Percentiles rank a stretch among this genome's conserved stretches.
Conservation (phyloP, 2,797 vertebrate species). For the Tenualosa thibaudeaui region DNA sequence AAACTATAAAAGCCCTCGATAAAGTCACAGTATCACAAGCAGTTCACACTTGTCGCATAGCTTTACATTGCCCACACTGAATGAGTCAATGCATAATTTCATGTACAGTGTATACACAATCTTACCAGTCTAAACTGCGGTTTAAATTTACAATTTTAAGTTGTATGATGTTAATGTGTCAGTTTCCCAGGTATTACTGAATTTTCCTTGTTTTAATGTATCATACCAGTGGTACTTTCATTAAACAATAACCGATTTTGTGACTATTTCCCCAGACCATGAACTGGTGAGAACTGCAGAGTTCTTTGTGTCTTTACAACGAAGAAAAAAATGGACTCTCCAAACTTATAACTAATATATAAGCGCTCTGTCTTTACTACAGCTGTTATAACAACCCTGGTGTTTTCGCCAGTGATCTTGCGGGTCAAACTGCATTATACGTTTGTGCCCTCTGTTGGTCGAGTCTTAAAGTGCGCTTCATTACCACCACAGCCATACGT, state of each 20-base stretch:
- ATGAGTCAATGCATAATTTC: background rate
- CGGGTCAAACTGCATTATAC: background rate
- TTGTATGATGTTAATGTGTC: background rate
- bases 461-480: background rate
- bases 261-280: too few species aligned
- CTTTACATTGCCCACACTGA: background rate
- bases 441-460: constrained; percentile 14
- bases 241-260: too few species aligned
- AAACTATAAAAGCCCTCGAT: background rate
- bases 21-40: background rate
- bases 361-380: background rate
- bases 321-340: too few species aligned
- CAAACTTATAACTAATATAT: too few species aligned
- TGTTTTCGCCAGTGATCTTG: background rate
- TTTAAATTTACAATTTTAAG: too few species aligned
- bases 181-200: too few species aligned
- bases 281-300: too few species aligned
- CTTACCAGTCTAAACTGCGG: too few species aligned
- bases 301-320: background rate
- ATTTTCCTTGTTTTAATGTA: too few species aligned
- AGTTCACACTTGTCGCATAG: background rate
- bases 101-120: too few species aligned
- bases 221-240: too few species aligned
- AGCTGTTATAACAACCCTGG: background rate
- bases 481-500: background rate